Conservation (phyloP, 2,113 vertebrate genomes). For the Apus apus region DNA sequence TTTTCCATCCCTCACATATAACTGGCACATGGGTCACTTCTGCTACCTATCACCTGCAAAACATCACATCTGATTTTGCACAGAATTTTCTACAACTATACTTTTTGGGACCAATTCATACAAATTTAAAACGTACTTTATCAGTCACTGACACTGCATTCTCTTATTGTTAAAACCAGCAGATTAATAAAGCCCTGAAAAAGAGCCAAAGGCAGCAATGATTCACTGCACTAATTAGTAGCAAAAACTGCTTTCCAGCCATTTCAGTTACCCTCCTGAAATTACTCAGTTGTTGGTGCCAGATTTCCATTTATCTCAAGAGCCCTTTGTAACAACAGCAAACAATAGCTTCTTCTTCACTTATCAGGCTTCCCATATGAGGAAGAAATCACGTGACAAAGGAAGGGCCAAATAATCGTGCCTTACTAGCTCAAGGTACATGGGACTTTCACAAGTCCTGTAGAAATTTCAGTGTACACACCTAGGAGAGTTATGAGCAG, state of each 20-base stretch:
- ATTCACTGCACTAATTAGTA: background rate
- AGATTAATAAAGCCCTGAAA: background rate
- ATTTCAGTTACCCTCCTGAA: conserved; percentile 1
- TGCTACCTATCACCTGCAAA: background rate
- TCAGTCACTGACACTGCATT: background rate
- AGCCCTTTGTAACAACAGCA: conserved; percentile 14
- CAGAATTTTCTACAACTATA: background rate
- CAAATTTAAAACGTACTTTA: background rate
- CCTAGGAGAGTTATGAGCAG: background rate
- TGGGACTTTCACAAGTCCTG: background rate
- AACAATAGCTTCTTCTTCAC: conserved; percentile 37
- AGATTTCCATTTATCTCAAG: conserved; percentile 18
- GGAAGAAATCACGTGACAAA: conserved; percentile 33
- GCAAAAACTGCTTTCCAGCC: background rate
- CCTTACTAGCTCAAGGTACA: background rate
- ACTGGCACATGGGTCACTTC: background rate
- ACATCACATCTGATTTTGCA: fast-evolving
- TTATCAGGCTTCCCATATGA: conserved; percentile 2
- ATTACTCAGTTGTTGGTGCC: background rate
- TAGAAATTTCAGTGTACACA: background rate
- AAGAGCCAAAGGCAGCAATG: background rate
- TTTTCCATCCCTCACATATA: background rate
- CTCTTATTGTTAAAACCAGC: background rate
- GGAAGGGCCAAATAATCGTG: background rate
- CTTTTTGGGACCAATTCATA: background rate